Percentiles rank a stretch among this genome's conserved stretches.
These are phyloP conservation scores for Chrysochloris asiatica DNA, from an alignment of 2,113 vertebrate genomes.

Conservation along the genomic window DNA sequence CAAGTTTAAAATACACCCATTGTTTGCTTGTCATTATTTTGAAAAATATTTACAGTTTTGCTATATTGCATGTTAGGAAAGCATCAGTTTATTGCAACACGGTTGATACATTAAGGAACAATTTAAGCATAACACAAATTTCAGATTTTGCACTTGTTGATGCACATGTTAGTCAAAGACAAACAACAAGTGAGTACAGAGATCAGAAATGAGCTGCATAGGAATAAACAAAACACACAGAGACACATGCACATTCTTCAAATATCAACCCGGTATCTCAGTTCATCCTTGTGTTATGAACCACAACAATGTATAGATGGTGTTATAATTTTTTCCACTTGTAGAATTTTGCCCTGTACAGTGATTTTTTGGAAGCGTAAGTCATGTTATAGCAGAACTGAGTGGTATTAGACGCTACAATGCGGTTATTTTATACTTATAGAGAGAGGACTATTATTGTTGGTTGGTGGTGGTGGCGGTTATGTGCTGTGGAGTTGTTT, in stretches of 20 bases:
- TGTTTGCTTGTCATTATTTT: neutral
- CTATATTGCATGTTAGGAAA: neutral
- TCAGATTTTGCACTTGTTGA: neutral
- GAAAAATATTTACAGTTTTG: neutral
- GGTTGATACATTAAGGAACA: neutral
- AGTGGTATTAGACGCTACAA: neutral
- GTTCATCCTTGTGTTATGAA: too few relatives aligned
- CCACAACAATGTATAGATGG: neutral
- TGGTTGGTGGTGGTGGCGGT: neutral
- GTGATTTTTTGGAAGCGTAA: neutral
- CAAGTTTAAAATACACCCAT: neutral
- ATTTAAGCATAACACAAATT: neutral
- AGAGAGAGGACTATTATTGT: neutral
- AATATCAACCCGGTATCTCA: neutral
- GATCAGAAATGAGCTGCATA: neutral
- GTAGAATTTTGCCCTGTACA: neutral
- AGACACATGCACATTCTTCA: neutral
- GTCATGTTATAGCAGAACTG: neutral
- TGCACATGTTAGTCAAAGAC: constrained; percentile 13
- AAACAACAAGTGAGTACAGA: neutral
- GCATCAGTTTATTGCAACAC: neutral
- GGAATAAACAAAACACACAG: neutral
- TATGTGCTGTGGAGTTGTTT: too few relatives aligned
- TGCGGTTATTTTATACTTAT: constrained; percentile 30
- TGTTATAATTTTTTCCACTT: neutral